phyloP scores from a whole-genome alignment of 2,888 invertebrate genomes.

The Drosophila prostipennis region DNA sequence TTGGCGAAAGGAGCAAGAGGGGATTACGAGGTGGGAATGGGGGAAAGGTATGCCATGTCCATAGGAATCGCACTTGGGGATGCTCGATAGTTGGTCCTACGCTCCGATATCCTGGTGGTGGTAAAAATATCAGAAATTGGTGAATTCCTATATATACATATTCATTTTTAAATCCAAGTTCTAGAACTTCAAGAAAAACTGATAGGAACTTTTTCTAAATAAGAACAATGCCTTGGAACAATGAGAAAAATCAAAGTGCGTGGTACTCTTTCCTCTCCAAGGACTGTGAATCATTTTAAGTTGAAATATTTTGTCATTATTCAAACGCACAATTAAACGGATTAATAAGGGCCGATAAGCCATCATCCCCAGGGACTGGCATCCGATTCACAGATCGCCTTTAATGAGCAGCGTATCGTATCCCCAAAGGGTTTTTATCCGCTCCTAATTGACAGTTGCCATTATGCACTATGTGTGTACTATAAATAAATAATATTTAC shows the following conservation, averaged over 20 bases:
- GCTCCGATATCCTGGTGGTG: neutral
- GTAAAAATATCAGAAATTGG: neutral
- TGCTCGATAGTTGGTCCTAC: neutral
- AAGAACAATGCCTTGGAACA: neutral
- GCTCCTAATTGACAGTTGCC: conserved; percentile 23
- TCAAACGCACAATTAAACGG: neutral
- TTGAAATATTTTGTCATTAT: neutral
- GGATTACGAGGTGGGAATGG: conserved; percentile 15
- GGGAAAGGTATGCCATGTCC: conserved; percentile 17
- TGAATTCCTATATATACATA: no score
- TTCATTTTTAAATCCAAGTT: no score
- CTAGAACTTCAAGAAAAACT: neutral
- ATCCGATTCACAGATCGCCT: neutral
- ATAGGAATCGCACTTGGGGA: neutral
- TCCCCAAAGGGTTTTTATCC: conserved; percentile 15
- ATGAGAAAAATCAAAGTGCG: neutral
- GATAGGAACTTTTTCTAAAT: neutral
- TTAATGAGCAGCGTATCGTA: neutral
- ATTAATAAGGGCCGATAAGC: neutral
- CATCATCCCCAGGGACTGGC: neutral
- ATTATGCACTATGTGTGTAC: neutral
- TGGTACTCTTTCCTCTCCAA: neutral
- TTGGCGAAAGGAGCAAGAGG: conserved; percentile 16
- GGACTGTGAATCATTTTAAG: neutral
- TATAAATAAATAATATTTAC: conserved; percentile 65